Evolutionary conservation across 2,797 vertebrate genomes (phyloP).

Genomic region (Microctenopoma lineatum): DNA sequence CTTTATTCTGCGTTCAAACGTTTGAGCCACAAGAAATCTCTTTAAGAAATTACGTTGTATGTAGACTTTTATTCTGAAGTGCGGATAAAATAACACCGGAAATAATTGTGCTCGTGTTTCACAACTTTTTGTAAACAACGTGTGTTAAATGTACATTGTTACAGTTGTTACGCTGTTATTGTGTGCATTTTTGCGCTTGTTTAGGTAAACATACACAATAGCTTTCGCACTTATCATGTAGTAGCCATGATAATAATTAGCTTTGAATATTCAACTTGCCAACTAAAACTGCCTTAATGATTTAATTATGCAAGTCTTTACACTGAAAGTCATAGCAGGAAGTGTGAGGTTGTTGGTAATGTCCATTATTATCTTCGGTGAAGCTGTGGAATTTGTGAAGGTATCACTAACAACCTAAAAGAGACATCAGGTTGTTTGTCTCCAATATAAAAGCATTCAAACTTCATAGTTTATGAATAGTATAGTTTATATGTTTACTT

Average conservation of each 20-base stretch:
- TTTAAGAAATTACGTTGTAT: neutral
- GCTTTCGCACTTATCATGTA: rapidly evolving
- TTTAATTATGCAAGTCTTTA: neutral
- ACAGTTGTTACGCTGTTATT: neutral
- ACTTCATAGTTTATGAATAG: too few species aligned
- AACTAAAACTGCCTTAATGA: neutral
- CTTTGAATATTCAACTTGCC: neutral
- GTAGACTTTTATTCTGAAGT: slow-evolving; percentile 46
- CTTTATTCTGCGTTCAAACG: neutral
- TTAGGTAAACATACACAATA: neutral
- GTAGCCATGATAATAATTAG: rapidly evolving
- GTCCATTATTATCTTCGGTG: rapidly evolving
- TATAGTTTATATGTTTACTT: rapidly evolving
- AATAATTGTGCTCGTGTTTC: neutral
- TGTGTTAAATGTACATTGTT: neutral
- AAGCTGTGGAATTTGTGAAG: neutral
- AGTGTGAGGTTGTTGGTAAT: neutral
- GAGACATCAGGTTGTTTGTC: neutral
- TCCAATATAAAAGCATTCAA: slow-evolving; percentile 5
- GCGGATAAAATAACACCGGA: neutral
- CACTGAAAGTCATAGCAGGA: slow-evolving; percentile 30
- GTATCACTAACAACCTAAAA: neutral
- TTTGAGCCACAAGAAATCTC: neutral
- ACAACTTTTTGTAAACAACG: slow-evolving; percentile 8
- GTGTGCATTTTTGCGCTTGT: neutral